phyloP scores from a whole-genome alignment of 2,113 vertebrate genomes.

The Austrofundulus limnaeus region DNA sequence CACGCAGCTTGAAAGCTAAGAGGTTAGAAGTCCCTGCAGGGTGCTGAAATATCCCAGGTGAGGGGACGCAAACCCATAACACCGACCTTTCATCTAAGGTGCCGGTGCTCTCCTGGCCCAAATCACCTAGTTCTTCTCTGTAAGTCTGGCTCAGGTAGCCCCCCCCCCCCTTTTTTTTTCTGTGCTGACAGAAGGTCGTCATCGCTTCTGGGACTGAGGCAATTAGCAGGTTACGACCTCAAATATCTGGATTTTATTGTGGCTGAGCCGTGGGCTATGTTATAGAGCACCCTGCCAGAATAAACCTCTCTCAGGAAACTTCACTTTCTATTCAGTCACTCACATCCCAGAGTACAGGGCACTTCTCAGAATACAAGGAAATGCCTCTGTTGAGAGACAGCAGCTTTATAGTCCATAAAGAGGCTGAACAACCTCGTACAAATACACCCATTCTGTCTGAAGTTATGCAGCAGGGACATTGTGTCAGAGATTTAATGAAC shows the following conservation, averaged over 20 bases:
- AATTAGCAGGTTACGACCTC: conserved; percentile 73
- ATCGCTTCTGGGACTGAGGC: conserved; percentile 50
- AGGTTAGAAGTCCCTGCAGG: conserved; percentile 54
- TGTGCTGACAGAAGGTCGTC: conserved; percentile 59
- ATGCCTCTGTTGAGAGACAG: conserved; percentile 59
- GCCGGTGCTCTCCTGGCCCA: conserved; percentile 49
- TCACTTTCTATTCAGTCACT: conserved; percentile 63
- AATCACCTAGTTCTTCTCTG: conserved; percentile 47
- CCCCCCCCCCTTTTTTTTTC: too few species aligned
- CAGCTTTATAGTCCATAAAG: conserved; percentile 55
- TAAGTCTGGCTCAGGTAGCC: conserved; percentile 61
- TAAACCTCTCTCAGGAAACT: conserved; percentile 75
- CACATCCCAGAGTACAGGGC: conserved; percentile 50
- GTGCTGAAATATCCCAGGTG: conserved; percentile 65
- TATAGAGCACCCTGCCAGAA: conserved; percentile 60
- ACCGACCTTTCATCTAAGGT: conserved; percentile 67
- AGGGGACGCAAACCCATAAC: conserved; percentile 58
- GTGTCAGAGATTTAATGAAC: conserved; percentile 54
- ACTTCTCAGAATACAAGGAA: conserved; percentile 70
- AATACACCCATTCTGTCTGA: conserved; percentile 32
- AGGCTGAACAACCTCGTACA: conserved; percentile 19
- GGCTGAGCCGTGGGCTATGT: conserved; percentile 47
- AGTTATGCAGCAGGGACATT: conserved; percentile 20
- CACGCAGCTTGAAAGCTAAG: conserved; percentile 57
- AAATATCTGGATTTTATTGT: conserved; percentile 60